Evolutionary conservation across 1,140 invertebrate species (phyloP).

Genomic region (Cryptotermes secundus): DNA sequence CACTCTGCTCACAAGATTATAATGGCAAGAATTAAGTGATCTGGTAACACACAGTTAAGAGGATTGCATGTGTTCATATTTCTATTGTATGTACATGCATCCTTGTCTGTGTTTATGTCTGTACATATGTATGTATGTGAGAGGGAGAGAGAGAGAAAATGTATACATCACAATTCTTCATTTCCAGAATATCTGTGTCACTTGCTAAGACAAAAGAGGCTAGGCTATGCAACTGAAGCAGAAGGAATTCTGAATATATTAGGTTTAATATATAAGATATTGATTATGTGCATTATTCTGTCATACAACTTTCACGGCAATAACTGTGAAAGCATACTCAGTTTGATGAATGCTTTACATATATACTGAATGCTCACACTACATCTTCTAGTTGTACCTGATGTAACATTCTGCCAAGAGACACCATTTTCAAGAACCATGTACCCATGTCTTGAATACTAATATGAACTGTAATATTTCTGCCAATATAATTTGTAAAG

Average conservation of each 20-base stretch:
- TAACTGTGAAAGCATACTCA: not conserved
- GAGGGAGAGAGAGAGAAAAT: too few species aligned
- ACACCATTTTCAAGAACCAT: not conserved
- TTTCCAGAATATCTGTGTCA: not conserved
- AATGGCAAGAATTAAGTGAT: not conserved
- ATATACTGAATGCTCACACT: not conserved
- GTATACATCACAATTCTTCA: slow-evolving; percentile 8
- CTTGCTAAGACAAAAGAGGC: not conserved
- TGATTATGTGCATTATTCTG: not conserved
- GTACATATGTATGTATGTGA: not conserved
- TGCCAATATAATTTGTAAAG: not conserved
- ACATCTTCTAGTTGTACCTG: not conserved
- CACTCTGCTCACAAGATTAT: not conserved
- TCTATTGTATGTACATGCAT: not conserved
- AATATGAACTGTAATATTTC: not conserved
- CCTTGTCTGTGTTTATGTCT: not conserved
- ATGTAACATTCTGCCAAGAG: not conserved
- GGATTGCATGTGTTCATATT: not conserved
- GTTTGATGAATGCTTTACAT: not conserved
- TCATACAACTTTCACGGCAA: not conserved
- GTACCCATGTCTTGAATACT: not conserved
- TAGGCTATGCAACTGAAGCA: not conserved
- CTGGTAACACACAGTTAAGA: not conserved
- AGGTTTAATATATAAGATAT: not conserved
- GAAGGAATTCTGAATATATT: not conserved